phyloP scores from a whole-genome alignment of 2,113 vertebrate genomes.

The Odocoileus virginianus region DNA sequence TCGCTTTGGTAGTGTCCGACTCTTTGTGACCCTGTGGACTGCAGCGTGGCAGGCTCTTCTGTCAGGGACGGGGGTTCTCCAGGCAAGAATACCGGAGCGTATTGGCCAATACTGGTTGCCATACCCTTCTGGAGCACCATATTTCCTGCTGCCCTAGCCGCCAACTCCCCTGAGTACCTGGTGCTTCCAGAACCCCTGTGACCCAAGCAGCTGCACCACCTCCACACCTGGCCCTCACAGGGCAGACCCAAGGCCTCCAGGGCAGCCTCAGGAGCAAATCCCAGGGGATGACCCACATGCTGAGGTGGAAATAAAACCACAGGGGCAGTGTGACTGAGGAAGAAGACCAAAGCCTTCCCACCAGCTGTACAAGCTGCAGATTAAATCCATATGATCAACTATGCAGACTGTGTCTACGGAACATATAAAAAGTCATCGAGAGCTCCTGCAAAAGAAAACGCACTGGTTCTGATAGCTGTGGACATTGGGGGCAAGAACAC shows the following conservation, averaged over 20 bases:
- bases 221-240: not conserved
- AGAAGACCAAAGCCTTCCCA: not conserved
- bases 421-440: not conserved
- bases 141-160: not conserved
- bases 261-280: not conserved
- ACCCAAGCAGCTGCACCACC: not conserved
- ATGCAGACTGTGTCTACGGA: not conserved
- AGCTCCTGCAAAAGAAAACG: not conserved
- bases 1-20: accelerated
- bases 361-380: not conserved
- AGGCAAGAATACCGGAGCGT: not conserved
- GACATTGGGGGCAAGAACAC: not conserved
- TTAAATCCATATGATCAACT: not conserved
- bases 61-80: not conserved
- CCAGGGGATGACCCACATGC: not conserved
- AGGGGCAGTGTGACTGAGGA: not conserved
- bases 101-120: not conserved
- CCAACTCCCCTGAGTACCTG: not conserved
- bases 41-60: not conserved
- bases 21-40: not conserved
- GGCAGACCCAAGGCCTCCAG: not conserved
- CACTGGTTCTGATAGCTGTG: not conserved
- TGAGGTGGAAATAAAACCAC: not conserved
- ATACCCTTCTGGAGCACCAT: not conserved
- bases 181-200: accelerated